Evolutionary conservation across 2,113 vertebrate genomes (phyloP), one percentile per base, ranked within the genome.

Genomic region (Loxodonta africana): DNA sequence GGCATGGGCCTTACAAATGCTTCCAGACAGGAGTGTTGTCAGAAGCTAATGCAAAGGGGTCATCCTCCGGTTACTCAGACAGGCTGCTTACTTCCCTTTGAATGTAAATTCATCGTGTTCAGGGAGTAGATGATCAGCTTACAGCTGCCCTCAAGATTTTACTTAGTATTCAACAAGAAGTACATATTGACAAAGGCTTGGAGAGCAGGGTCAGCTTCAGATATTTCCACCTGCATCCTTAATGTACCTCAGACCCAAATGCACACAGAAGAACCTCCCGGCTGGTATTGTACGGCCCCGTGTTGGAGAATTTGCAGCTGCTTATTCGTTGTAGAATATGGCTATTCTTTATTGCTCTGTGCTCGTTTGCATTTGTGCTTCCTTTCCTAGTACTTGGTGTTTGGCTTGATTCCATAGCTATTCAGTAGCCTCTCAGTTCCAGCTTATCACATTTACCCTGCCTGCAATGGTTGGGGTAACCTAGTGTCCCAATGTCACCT

Each of bases 291-390:
- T 17, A 41, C 6, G 74, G 46, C 2, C 25, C 1, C 15, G 46
- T 30, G 33, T 48, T 83, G 62, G 83, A 90, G 60, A 78, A 84
- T 88, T 71, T 93, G 41, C 41, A 48, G 37, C 15, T 51, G 28
- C 8, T 62, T 85, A 51, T 74, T 95, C 89, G 74, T 82, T 92
- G 91, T 94, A 94, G 62, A 83, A 44, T 77, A 57, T 74, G 48
- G 76, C 91, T 83, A 77, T 93, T 80, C 83, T 93, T 91, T 80
- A 57, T 80, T 80, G 83, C 30, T 92, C 46, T 25, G 3, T 51
- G 91, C 71, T 93, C 21, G 76, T 93, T 94, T 91, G 44, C 73
- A 90, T 57, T 71, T 74, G 12, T 8, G 53, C 84, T 83, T 97
- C 69, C 57, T 94, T 93, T 73, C 57, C 81, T 69, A 53, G 53